A percentile compares a stretch with the other conserved stretches of the same genome.
These are phyloP conservation scores for Aegotheles bennettii DNA, from an alignment of 2,113 vertebrate species.

Conservation along the genomic window DNA sequence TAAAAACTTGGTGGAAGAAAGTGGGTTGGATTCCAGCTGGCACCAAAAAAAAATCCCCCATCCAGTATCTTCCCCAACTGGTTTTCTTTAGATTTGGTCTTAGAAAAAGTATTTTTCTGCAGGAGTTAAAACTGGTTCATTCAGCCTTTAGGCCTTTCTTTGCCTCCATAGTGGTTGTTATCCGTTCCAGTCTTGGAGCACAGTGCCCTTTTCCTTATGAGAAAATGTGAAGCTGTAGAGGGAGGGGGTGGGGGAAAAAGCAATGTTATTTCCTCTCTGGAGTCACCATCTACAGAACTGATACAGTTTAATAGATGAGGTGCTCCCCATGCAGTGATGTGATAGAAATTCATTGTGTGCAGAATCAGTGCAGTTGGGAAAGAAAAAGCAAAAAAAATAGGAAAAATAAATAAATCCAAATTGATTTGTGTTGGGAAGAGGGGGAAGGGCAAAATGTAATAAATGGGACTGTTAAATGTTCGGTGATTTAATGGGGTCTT, in stretches of 20 bases:
- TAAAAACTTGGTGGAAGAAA: not conserved
- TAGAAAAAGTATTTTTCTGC: not conserved
- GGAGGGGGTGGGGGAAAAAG: not conserved
- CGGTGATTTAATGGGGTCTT: not conserved
- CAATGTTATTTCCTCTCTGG: not conserved
- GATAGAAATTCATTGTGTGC: not conserved
- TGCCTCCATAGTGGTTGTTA: not conserved
- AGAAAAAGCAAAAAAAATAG: not conserved
- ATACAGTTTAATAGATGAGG: slow-evolving; percentile 38
- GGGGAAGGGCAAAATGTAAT: not conserved
- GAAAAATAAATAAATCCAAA: not conserved
- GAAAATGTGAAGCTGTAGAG: not conserved
- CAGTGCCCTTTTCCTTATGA: not conserved
- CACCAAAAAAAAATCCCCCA: not conserved
- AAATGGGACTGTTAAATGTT: not conserved
- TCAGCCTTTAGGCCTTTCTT: not conserved
- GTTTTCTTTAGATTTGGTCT: not conserved
- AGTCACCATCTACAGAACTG: not conserved
- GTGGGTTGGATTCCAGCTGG: not conserved
- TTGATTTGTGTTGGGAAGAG: not conserved
- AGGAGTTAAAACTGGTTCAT: not conserved
- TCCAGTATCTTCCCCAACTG: not conserved
- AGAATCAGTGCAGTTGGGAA: not conserved
- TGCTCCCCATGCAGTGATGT: not conserved
- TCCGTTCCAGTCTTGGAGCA: not conserved